Evolutionary conservation across 2,797 vertebrate species (phyloP), one percentile per base, ranked within the genome.

Genomic region (Microctenopoma stevenorrisi): DNA sequence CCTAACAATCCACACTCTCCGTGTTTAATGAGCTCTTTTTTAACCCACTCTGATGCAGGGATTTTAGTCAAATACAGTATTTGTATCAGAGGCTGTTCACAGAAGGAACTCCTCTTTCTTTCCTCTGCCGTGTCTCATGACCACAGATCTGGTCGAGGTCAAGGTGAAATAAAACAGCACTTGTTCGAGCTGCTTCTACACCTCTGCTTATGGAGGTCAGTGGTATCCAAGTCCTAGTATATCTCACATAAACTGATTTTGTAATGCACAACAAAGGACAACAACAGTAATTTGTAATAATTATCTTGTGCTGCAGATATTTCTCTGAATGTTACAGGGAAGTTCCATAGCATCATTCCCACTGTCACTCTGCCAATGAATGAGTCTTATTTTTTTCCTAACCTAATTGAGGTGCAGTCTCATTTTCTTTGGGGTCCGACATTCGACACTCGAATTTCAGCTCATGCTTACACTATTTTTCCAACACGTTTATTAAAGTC

Each of bases 311-410:
- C 64, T 67, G 63, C 67, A 70, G 70, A 73, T 57, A 70, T 79
- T 74, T 81, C 63, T 60, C 50, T 65, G 58, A 69, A 76, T 78
- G 80, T 79, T 78, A 64, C 61, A 65, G 62, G 64, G 77, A 72
- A 65, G 65, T 74, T 85, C 71, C 70, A 63, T 51, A 22, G 50
- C 68, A 69, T 70, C 53, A 52, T 77, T 60, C 76, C 44, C 55
- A 30, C 46, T 37, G 43, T 50, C 14, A 5, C 55, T 65, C 64
- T 85, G 86, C 76, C 82, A 82, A 60, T 9, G 37, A 71, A 33
- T 33, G 4, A 33, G 7, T 33, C 40, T 69, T 47, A 35, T 35
- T 61, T 61, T 48, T 49, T 64, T 50, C 30, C 50, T 13, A 15
- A 57, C 55, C 57, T 62, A 76, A 50, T 37, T 64, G 54, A 51